Evolutionary conservation across 2,113 vertebrate genomes (phyloP).

Genomic region (Chionomys nivalis): DNA sequence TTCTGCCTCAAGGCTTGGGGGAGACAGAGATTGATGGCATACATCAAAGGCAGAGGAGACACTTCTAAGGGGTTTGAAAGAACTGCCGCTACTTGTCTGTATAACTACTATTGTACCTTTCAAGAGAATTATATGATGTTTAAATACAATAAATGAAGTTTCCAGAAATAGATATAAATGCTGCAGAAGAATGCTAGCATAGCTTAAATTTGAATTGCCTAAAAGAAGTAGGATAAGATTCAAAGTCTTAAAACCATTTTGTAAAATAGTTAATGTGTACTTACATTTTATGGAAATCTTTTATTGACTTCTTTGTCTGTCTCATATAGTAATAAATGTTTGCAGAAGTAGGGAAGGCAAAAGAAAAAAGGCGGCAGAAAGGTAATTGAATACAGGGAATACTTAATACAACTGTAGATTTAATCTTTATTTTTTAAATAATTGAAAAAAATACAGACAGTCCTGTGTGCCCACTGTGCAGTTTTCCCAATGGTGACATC

Average conservation of each 20-base stretch:
- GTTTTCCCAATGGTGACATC: neutral
- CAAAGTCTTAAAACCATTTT: slow-evolving; percentile 62
- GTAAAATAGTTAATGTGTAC: slow-evolving; percentile 50
- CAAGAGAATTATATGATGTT: slow-evolving; percentile 79
- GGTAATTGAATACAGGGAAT: neutral
- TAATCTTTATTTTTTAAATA: slow-evolving; percentile 45
- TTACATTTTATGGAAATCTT: slow-evolving; percentile 43
- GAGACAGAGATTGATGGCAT: slow-evolving; percentile 70
- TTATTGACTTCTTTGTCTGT: slow-evolving; percentile 30
- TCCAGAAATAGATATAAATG: slow-evolving; percentile 75
- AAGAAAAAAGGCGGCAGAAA: slow-evolving; percentile 4
- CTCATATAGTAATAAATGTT: slow-evolving; percentile 44
- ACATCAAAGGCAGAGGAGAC: slow-evolving; percentile 77
- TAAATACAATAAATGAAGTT: slow-evolving; percentile 79
- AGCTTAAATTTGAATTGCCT: slow-evolving; percentile 60
- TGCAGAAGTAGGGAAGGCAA: slow-evolving; percentile 5
- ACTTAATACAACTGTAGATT: neutral
- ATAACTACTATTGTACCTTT: slow-evolving; percentile 75
- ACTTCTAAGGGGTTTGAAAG: slow-evolving; percentile 75
- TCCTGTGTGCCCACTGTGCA: neutral
- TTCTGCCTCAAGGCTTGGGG: slow-evolving; percentile 72
- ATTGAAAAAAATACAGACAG: slow-evolving; percentile 9
- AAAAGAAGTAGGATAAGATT: slow-evolving; percentile 48
- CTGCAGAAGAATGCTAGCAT: slow-evolving; percentile 46
- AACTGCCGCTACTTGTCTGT: slow-evolving; percentile 77